Base-by-base conservation (phyloP, 1,140 invertebrate genomes). In the Hesperophylax magnus region DNA sequence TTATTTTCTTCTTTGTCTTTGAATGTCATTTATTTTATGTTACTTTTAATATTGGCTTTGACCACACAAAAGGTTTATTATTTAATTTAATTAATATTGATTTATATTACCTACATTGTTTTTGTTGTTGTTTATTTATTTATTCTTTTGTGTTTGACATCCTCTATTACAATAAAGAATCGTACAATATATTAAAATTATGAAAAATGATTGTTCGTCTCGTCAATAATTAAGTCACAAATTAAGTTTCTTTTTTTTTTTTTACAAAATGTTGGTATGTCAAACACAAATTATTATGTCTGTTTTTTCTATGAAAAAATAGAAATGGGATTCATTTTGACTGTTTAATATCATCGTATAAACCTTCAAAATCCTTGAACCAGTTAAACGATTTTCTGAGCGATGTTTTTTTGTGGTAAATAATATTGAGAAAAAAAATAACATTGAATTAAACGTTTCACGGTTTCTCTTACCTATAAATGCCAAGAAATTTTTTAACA, bases 291-390 rank as follows among this genome's bases (percentile, higher is more conserved):
- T 47, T 27, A 27, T 27, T 47, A 47, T 47, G 39, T 22, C 24
- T 52, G 54, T 72, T 72, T 72, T 72, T 72, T 54, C 39, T 72
- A 72, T 72, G 69, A 72, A 52, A 53, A 72, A 72, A 53, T 34
- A 17, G 31, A n/a, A 47, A 47, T 69, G n/a, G 20, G 7, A n/a
- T 61, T 61, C 58, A 61, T 61, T 61, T 61, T 61, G 58, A 61
- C 58, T 61, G 17, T 61, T 61, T 20, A 61, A 61, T 20, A 18
- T 61, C 8, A 14, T 61, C 8, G 8, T 47, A 47, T 14, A 2
- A 69, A 31, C 65, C 17, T 69, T 24, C 18, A 31, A 69, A 69
- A 34, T 69, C 9, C 27, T 31, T 39, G 39, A 47, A 47, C 39
- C 39, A 47, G 39, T 47, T 47, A 47, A 27, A 47, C 39, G 11